Conservation (phyloP, 2,797 vertebrate species). For the Eulemur coronatus region DNA sequence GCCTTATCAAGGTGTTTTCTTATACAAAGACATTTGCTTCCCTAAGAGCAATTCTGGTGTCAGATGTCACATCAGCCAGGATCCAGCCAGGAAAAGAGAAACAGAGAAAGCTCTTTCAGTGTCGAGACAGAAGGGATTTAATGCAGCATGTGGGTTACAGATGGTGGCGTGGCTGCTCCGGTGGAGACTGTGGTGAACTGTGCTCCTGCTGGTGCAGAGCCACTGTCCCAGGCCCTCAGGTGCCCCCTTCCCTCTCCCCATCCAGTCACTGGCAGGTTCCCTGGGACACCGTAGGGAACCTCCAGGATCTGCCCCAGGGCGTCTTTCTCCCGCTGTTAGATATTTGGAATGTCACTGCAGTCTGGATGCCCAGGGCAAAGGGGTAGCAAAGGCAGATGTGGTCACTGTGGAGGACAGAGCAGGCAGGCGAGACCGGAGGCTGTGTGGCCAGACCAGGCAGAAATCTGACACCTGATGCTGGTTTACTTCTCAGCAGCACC, state of each 20-base stretch:
- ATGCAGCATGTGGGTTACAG: neutral
- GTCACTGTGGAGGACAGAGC: rapidly evolving
- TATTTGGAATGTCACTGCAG: neutral
- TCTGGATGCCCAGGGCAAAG: neutral
- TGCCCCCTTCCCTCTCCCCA: too few species aligned
- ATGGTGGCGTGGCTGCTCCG: rapidly evolving
- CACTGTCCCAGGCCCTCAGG: too few species aligned
- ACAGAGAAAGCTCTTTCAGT: neutral
- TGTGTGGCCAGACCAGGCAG: neutral
- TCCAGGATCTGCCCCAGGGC: neutral
- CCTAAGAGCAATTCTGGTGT: constrained; percentile 39
- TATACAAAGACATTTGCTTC: constrained; percentile 38
- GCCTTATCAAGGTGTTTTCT: constrained; percentile 55
- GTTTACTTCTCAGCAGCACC: neutral
- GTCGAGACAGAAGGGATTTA: neutral
- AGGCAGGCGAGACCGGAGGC: neutral
- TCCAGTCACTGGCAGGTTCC: neutral
- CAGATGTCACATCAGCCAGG: neutral
- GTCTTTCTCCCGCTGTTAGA: neutral
- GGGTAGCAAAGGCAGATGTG: neutral
- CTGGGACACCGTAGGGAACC: neutral
- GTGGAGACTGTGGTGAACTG: neutral
- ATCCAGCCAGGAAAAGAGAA: constrained; percentile 8
- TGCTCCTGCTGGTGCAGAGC: rapidly evolving
- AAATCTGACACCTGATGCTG: neutral